Conservation (phyloP, 1,140 invertebrate genomes). For the Bombus balteatus region DNA sequence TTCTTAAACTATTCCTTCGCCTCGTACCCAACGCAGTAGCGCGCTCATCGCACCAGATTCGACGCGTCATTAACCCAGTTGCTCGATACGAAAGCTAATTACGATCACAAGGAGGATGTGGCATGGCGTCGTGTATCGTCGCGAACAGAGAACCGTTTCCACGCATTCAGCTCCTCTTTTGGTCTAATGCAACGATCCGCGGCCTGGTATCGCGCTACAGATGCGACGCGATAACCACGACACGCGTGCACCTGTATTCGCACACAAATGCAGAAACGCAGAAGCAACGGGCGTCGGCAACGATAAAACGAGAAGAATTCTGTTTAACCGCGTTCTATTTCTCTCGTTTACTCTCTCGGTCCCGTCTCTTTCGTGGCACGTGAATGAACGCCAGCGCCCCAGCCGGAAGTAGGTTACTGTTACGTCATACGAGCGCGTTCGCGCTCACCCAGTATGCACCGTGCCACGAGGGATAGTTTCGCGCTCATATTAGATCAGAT, state of each 20-base stretch:
- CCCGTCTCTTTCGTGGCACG: constrained; percentile 61
- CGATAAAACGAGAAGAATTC: constrained; percentile 20
- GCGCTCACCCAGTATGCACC: constrained; percentile 9
- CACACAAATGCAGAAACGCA: neutral
- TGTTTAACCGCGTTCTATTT: constrained; percentile 48
- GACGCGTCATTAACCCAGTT: constrained; percentile 11
- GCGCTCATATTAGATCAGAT: constrained; percentile 75
- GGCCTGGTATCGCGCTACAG: constrained; percentile 41
- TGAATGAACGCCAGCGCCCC: constrained; percentile 70
- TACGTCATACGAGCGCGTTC: constrained; percentile 71
- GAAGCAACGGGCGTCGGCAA: neutral
- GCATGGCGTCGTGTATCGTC: neutral
- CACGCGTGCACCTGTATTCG: neutral
- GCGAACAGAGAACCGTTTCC: neutral
- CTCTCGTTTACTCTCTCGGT: constrained; percentile 30
- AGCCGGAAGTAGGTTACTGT: constrained; percentile 76
- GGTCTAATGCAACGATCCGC: constrained; percentile 19
- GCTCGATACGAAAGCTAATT: neutral
- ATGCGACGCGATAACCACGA: constrained; percentile 53
- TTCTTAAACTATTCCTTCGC: neutral
- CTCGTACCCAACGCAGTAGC: neutral
- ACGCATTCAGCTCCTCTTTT: constrained; percentile 20
- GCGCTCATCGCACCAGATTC: neutral
- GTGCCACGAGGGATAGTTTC: constrained; percentile 66
- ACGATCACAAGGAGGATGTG: neutral